Evolutionary conservation across 2,888 invertebrate genomes (phyloP), one percentile per base, ranked within the genome.

Genomic region (Metalampra italica): DNA sequence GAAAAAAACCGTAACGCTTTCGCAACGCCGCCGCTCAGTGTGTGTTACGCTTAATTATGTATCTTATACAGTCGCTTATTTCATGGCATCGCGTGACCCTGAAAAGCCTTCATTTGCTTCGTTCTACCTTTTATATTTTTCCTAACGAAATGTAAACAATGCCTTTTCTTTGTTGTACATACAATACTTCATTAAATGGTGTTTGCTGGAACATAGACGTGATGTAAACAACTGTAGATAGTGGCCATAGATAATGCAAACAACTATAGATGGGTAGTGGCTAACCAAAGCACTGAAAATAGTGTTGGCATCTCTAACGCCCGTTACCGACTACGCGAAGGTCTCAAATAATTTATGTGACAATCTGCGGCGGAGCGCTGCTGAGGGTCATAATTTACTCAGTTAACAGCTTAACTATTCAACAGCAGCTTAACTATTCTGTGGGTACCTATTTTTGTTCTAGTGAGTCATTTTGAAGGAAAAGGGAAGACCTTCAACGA

Each of bases 81-180:
- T 2, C 22, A 5, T 22, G 22, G 22, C 22, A 22, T 22, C 22
- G 5, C 22, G 22, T 22, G 22, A 22, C 22, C 22, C 2, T 22
- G 22, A 22, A n/a, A 22, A 22, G 22, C 22, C 3, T 22, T 22
- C 22, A 22, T 22, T 22, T 22, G 5, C 22, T 22, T 22, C 22
- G 22, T n/a, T n/a, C 22, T 22, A 5, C 5, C 22, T 22, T 22
- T 22, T 22, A 3, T 5, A 22, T 22, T 22, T 22, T 22, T 22
- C 39, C 47, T 53, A 50, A 50, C 34, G 46, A 51, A 42, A 36
- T 43, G 39, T 9, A 45, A 14, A 47, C 43, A 47, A 45, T 46
- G 30, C 44, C 15, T 32, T 9, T 32, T 32, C 32, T 8, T 32
- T 8, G 9, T 11, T 34, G 41, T 15, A 29, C 13, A 52, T 32